Evolutionary conservation across 1,140 invertebrate species (phyloP).

Genomic region (Cydia pomonella): DNA sequence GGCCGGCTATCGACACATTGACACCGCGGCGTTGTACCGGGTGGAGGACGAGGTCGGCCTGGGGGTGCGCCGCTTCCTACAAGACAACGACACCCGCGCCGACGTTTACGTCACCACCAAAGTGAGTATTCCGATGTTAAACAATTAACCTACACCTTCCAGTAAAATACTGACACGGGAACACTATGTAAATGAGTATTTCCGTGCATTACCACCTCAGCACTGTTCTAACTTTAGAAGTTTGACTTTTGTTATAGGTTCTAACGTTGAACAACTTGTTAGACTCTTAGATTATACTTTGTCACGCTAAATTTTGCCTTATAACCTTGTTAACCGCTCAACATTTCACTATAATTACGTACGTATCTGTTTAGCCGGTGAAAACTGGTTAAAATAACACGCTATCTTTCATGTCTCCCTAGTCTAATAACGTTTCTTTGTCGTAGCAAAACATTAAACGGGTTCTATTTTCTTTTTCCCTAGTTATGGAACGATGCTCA

Average conservation of each 20-base stretch:
- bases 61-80: conserved; percentile 82
- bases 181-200: neutral
- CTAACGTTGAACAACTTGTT: conserved; percentile 1
- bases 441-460: neutral
- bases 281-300: neutral
- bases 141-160: neutral
- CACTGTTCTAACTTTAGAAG: neutral
- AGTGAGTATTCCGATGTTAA: conserved; percentile 50
- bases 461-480: conserved; percentile 38
- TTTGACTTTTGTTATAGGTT: conserved; percentile 1
- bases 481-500: conserved; percentile 72
- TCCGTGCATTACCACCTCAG: neutral
- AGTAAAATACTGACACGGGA: neutral
- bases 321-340: neutral
- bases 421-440: conserved; percentile 18
- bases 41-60: conserved; percentile 85
- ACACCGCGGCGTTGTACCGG: conserved; percentile 84
- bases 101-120: conserved; percentile 87
- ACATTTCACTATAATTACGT: conserved; percentile 13
- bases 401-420: conserved; percentile 12
- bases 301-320: neutral
- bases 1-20: conserved; percentile 86
- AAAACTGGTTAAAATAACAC: conserved; percentile 11
- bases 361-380: neutral
- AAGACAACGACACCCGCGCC: conserved; percentile 81